Conservation (phyloP, 2,888 invertebrate genomes). For the Neoaliturus tenellus region DNA sequence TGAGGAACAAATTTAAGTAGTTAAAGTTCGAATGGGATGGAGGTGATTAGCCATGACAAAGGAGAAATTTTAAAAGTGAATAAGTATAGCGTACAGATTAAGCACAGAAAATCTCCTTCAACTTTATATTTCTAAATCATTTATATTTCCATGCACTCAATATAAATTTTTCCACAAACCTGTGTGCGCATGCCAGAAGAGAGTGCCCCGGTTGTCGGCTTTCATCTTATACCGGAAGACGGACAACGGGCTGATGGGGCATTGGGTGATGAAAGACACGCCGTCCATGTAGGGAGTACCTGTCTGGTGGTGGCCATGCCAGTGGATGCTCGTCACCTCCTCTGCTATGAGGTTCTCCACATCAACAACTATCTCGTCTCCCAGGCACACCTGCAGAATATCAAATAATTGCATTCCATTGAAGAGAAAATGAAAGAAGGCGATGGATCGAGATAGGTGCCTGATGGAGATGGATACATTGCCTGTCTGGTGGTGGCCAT, state of each 20-base stretch:
- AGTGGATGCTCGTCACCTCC: slow-evolving; percentile 91
- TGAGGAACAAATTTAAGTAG: no score
- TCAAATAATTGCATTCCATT: no score
- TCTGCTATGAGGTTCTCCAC: slow-evolving; percentile 86
- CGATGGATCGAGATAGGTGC: no score
- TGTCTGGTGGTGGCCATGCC: slow-evolving; percentile 92
- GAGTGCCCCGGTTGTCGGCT: slow-evolving; percentile 71
- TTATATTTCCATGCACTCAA: no score
- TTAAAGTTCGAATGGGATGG: no score
- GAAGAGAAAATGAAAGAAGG: no score
- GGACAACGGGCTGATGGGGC: slow-evolving; percentile 85
- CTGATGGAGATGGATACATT: no score
- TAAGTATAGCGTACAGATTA: no score
- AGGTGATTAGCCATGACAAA: no score
- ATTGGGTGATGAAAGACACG: slow-evolving; percentile 90
- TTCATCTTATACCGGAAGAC: slow-evolving; percentile 73
- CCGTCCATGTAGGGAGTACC: slow-evolving; percentile 92
- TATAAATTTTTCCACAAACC: slow-evolving; percentile 71
- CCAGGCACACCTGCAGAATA: slow-evolving; percentile 87
- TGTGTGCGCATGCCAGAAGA: slow-evolving; percentile 87
- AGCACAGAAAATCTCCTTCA: no score
- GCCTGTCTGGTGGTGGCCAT: slow-evolving; percentile 92
- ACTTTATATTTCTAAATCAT: no score
- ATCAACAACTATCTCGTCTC: slow-evolving; percentile 89
- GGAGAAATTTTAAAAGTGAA: no score